These are phyloP conservation scores for Proisotoma minuta DNA, from an alignment of 2,888 invertebrate species.

Conservation along the genomic window DNA sequence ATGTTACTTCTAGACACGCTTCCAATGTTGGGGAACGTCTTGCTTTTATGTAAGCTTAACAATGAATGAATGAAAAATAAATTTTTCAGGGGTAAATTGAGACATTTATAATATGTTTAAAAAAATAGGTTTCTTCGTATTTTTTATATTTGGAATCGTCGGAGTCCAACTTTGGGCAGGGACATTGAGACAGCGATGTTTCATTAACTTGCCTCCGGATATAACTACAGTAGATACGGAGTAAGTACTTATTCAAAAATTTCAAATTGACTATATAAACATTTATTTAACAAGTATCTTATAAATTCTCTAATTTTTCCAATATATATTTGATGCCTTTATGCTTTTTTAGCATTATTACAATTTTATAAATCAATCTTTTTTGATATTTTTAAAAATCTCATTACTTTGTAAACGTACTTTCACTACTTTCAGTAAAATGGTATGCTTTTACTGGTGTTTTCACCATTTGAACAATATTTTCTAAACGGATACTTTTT, in stretches of 20 bases:
- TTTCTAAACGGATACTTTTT: background rate
- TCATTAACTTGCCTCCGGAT: slow-evolving; percentile 67
- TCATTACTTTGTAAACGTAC: no score
- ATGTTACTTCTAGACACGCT: slow-evolving; percentile 97
- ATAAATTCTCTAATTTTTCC: no score
- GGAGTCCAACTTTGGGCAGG: slow-evolving; percentile 99
- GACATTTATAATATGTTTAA: slow-evolving; percentile 95
- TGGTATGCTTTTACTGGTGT: no score
- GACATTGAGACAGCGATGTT: slow-evolving; percentile 88
- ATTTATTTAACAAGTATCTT: no score
- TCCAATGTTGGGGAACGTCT: slow-evolving; percentile 98
- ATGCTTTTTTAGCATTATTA: no score
- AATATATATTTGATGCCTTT: no score
- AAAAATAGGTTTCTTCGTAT: slow-evolving; percentile 99
- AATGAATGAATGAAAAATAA: no score
- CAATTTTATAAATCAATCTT: no score
- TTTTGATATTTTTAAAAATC: no score
- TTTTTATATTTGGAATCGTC: slow-evolving; percentile 99
- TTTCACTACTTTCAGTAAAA: no score
- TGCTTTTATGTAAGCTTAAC: slow-evolving; percentile 82
- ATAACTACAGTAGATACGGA: slow-evolving; percentile 73
- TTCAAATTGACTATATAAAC: background rate
- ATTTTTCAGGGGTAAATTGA: no score
- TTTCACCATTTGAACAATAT: no score
- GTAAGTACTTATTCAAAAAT: slow-evolving; percentile 26